Evolutionary conservation across 2,888 invertebrate species (phyloP).

Genomic region (Plagodis dolabraria): DNA sequence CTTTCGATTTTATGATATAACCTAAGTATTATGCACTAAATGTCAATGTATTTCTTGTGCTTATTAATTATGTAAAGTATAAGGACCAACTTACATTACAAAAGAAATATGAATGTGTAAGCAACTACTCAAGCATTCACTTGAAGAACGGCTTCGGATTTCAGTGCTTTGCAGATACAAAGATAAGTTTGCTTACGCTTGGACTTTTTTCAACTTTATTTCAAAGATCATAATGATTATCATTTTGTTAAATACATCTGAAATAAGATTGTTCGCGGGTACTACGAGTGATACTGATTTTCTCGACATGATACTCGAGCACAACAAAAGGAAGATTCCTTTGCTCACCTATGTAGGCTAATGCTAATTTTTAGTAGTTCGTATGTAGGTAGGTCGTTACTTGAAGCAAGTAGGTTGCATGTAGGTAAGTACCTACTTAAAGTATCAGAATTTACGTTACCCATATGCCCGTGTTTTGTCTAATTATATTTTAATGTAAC

Average conservation of each 20-base stretch:
- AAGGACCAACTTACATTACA: neutral
- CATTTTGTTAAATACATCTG: neutral
- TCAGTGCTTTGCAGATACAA: conserved; percentile 61
- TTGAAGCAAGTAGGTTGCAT: too few relatives aligned
- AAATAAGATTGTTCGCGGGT: neutral
- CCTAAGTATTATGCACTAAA: too few relatives aligned
- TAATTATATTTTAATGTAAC: too few relatives aligned
- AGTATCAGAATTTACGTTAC: too few relatives aligned
- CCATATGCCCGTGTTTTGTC: too few relatives aligned
- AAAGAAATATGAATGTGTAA: conserved; percentile 26
- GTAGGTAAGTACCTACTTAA: too few relatives aligned
- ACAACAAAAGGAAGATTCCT: conserved; percentile 22
- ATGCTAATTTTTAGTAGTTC: too few relatives aligned
- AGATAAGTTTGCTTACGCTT: conserved; percentile 5
- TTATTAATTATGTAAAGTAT: too few relatives aligned
- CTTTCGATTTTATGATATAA: too few relatives aligned
- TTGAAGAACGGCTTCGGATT: conserved; percentile 51
- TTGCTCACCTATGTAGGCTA: too few relatives aligned
- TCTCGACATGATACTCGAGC: conserved; percentile 60
- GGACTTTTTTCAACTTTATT: conserved; percentile 5
- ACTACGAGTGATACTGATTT: conserved; percentile 35
- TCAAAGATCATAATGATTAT: conserved; percentile 2
- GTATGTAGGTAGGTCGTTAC: too few relatives aligned
- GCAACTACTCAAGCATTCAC: conserved; percentile 6
- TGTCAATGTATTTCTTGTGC: too few relatives aligned